Base-by-base conservation (phyloP, 2,113 vertebrate species). In the Climacteris rufus region DNA sequence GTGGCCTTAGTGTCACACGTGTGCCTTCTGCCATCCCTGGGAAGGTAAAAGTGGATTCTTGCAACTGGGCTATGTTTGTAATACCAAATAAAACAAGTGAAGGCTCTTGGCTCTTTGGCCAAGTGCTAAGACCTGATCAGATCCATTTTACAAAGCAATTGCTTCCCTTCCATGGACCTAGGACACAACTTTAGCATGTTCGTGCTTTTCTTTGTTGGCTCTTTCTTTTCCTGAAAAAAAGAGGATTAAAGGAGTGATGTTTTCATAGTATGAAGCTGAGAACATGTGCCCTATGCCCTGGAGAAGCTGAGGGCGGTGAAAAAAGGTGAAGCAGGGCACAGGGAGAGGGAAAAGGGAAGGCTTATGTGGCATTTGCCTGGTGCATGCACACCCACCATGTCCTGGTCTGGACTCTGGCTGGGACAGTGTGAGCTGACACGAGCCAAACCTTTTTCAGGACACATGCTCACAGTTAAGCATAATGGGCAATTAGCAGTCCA, bases 401-500 rank as follows among this genome's bases (percentile, higher is more conserved):
- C 37, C 54, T 78, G 47, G 1, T 81, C 56, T 77, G 83, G 39
- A 59, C 40, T 30, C 45, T 69, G 66, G 35, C 71, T 70, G 65
- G 61, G 44, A 53, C 44, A 70, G 37, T 2, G 2, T 4, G 31
- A 25, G 76, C 6, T 82, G 69, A 66, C 52, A 56, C 0, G 12
- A 89, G 81, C 50, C 64, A 89, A 71, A 87, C 35, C 49, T 74
- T 87, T 83, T 50, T 63, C 72, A 87, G 69, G 59, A 70, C 87
- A 81, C n/a, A 15, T 53, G 64, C 47, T 93, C 82, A 52, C 52
- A 63, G 40, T 91, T 84, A 75, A 91, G 35, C 40, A 54, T 79
- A 89, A 93, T 56, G 53, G 57, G 9, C 89, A 94, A 91, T 91
- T 93, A 93, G 80, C n/a, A 65, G 52, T n/a, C 31, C 31, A 25